Conservation (phyloP, 2,113 vertebrate species). For the Aplodontia rufa region DNA sequence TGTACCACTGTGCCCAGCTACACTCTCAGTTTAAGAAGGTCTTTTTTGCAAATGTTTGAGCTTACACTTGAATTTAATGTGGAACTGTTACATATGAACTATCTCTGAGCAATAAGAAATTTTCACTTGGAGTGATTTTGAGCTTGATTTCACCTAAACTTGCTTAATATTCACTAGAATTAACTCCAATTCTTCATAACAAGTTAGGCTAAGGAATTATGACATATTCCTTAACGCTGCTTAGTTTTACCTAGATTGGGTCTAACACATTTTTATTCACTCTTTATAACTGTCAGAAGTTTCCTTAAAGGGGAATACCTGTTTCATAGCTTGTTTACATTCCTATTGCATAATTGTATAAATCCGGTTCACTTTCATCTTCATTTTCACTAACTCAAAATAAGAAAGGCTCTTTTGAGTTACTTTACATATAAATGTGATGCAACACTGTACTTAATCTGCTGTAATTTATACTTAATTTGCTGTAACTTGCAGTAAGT, state of each 20-base stretch:
- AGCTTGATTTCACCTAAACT: slow-evolving; percentile 10
- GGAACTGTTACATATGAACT: neutral
- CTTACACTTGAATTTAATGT: neutral
- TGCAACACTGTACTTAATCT: neutral
- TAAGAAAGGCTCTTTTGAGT: neutral
- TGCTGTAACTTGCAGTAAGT: neutral
- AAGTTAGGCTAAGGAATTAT: slow-evolving; percentile 7
- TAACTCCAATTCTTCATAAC: slow-evolving; percentile 32
- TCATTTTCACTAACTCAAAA: slow-evolving; percentile 11
- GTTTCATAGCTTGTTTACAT: neutral
- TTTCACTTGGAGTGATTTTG: neutral
- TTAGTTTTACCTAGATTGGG: neutral
- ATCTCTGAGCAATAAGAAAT: neutral
- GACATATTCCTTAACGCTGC: neutral
- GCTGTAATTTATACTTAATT: slow-evolving; percentile 32
- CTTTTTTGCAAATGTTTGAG: neutral
- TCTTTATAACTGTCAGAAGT: neutral
- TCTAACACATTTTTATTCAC: slow-evolving; percentile 35
- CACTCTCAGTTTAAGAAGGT: neutral
- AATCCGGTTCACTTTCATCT: neutral
- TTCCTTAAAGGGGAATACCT: neutral
- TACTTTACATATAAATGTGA: neutral
- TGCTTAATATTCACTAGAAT: neutral
- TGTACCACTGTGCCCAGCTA: neutral
- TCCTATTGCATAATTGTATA: neutral